A percentile compares a stretch with the other conserved stretches of the same genome.
Evolutionary conservation across 23 tunicate species (phyloP).

Genomic region (Clavelina lepadiformis): DNA sequence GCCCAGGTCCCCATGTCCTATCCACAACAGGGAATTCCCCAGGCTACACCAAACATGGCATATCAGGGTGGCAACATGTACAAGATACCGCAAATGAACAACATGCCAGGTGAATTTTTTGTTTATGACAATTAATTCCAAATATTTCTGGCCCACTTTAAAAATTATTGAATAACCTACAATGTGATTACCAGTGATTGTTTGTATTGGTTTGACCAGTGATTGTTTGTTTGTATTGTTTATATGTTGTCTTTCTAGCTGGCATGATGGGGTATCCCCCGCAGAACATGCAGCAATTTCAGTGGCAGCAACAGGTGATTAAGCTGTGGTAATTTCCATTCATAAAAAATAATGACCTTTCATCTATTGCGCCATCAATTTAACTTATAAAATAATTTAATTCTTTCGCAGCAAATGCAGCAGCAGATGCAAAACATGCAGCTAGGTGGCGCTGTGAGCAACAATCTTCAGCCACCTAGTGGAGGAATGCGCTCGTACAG

Average conservation of each 20-base stretch:
- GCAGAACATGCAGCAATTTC: constrained; percentile 6
- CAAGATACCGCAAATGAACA: too few species aligned
- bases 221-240: neutral
- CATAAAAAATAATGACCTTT: neutral
- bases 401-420: constrained; percentile 32
- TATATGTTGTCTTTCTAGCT: neutral
- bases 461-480: neutral
- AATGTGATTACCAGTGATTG: too few species aligned
- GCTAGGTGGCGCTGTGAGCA: constrained; percentile 8
- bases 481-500: constrained; percentile 39
- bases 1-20: too few species aligned
- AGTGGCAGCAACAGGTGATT: constrained; percentile 18
- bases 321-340: neutral
- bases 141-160: too few species aligned
- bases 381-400: neutral
- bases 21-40: too few species aligned
- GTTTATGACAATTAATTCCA: too few species aligned
- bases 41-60: too few species aligned
- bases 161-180: too few species aligned
- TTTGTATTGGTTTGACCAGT: too few species aligned
- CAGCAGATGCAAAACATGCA: constrained; percentile 56
- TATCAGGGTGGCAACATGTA: too few species aligned
- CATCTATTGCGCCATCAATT: neutral
- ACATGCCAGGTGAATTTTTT: too few species aligned
- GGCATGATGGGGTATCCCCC: neutral